A percentile compares a stretch with the other conserved stretches of the same genome.
These are phyloP conservation scores for Epirrhoe tristata DNA, from an alignment of 2,888 invertebrate species.

Conservation along the genomic window DNA sequence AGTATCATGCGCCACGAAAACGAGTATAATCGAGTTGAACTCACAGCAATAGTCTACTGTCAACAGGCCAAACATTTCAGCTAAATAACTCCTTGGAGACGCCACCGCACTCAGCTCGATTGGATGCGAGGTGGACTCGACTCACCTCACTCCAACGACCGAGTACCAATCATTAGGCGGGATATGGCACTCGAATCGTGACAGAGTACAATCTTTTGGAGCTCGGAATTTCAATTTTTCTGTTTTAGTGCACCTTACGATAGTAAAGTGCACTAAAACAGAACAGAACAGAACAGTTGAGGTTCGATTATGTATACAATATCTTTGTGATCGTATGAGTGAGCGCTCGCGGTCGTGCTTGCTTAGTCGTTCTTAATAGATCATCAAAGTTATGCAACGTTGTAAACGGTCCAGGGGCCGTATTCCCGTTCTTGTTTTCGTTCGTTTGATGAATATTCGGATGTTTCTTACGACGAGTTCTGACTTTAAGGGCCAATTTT, in stretches of 20 bases:
- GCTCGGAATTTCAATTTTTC: constrained; percentile 3
- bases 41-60: constrained; percentile 63
- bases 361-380: too few relatives aligned
- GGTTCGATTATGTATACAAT: too few relatives aligned
- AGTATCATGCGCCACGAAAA: constrained; percentile 39
- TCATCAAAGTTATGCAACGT: too few relatives aligned
- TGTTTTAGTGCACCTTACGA: background rate
- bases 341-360: too few relatives aligned
- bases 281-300: too few relatives aligned
- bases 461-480: too few relatives aligned
- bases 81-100: constrained; percentile 72
- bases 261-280: too few relatives aligned
- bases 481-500: too few relatives aligned
- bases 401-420: too few relatives aligned
- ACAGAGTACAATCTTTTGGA: constrained; percentile 10
- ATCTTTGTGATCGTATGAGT: too few relatives aligned
- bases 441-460: too few relatives aligned
- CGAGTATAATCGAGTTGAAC: constrained; percentile 28
- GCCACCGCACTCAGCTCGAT: constrained; percentile 77
- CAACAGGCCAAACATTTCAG: constrained; percentile 78
- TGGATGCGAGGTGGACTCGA: constrained; percentile 74
- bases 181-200: constrained; percentile 16
- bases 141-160: constrained; percentile 47
- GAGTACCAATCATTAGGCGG: constrained; percentile 28
- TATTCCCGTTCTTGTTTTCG: too few relatives aligned